Percentiles rank a stretch among this genome's conserved stretches.
These are phyloP conservation scores for Scaptomyza pallida DNA, from an alignment of 1,140 invertebrate species.

Conservation along the genomic window DNA sequence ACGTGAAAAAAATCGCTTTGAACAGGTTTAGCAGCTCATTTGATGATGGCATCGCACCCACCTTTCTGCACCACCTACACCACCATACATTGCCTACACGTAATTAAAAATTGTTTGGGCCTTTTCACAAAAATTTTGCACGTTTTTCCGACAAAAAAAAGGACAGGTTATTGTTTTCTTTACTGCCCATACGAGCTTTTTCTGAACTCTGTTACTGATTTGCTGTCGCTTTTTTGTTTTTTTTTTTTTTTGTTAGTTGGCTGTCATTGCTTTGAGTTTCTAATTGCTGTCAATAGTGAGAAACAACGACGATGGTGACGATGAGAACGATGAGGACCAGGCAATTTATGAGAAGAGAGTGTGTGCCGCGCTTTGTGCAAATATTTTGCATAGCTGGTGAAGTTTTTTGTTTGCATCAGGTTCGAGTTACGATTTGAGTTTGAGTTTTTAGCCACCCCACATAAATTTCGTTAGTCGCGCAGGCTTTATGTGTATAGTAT, in stretches of 20 bases:
- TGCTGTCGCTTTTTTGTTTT: conserved; percentile 14
- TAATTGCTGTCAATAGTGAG: conserved; percentile 76
- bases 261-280: conserved; percentile 76
- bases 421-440: conserved; percentile 4
- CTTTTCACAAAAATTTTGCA: conserved; percentile 39
- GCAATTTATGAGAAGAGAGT: conserved; percentile 63
- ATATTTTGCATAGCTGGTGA: conserved; percentile 76
- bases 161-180: conserved; percentile 37
- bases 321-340: not conserved
- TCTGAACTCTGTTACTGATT: conserved; percentile 36
- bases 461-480: not conserved
- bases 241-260: conserved; percentile 41
- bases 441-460: not conserved
- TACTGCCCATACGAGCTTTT: not conserved
- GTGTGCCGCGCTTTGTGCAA: conserved; percentile 64
- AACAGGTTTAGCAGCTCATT: conserved; percentile 43
- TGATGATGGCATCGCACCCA: conserved; percentile 44
- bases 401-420: conserved; percentile 71
- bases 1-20: conserved; percentile 8
- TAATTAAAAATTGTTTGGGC: conserved; percentile 79
- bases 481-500: not conserved
- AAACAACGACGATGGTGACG: not conserved
- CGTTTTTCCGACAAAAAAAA: conserved; percentile 33
- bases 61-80: not conserved
- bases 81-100: conserved; percentile 42